Evolutionary conservation across 2,888 invertebrate species (phyloP).

Genomic region (Ophioninae sp.): DNA sequence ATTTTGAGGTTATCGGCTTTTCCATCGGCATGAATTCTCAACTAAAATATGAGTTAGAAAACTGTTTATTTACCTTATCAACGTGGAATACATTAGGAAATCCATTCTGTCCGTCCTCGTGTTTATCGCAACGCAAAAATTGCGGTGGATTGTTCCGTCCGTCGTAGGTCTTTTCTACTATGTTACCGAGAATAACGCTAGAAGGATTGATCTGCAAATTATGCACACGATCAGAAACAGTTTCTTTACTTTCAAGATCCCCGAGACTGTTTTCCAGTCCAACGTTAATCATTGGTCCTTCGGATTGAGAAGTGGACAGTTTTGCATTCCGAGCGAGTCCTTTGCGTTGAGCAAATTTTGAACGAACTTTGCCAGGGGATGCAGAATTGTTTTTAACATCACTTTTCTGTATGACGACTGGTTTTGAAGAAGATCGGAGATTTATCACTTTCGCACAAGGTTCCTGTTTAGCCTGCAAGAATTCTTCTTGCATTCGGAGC

Average conservation of each 20-base stretch:
- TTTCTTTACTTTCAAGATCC: conserved; percentile 16
- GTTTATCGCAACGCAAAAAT: conserved; percentile 1
- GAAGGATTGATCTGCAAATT: conserved; percentile 65
- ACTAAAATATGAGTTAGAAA: neutral
- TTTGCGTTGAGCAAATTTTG: conserved; percentile 72
- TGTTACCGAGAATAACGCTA: conserved; percentile 75
- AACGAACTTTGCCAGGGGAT: conserved; percentile 63
- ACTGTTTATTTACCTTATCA: conserved; percentile 46
- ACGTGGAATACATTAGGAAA: conserved; percentile 76
- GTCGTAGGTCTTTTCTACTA: conserved; percentile 74
- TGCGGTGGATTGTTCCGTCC: conserved; percentile 45
- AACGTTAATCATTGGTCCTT: conserved; percentile 67
- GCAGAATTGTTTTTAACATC: neutral
- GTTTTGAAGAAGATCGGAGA: conserved; percentile 61
- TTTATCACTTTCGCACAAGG: conserved; percentile 86
- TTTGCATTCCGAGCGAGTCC: conserved; percentile 61
- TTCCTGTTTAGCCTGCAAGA: conserved; percentile 83
- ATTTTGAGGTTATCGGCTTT: neutral
- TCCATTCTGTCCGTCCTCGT: conserved; percentile 64
- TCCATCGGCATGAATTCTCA: neutral
- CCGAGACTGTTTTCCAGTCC: conserved; percentile 29
- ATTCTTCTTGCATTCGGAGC: conserved; percentile 88
- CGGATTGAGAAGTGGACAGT: conserved; percentile 69
- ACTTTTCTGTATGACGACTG: neutral
- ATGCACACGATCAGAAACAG: conserved; percentile 64